Evolutionary conservation across 1,140 invertebrate genomes (phyloP), one percentile per base, ranked within the genome.

Genomic region (Lineus longissimus): DNA sequence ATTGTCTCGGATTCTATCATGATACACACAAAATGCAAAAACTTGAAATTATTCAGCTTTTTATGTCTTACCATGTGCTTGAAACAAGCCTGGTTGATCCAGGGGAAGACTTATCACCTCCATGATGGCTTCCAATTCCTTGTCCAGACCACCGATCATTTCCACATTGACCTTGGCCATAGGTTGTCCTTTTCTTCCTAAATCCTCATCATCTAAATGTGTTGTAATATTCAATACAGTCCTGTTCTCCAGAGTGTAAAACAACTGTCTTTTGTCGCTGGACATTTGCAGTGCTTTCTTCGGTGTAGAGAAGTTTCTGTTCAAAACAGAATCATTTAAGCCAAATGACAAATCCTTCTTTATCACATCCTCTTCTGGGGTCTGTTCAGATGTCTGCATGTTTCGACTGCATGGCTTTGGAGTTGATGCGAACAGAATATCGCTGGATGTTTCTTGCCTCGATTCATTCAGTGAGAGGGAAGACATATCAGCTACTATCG

Each of bases 91-190:
- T 43, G 73, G 67, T 25, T 62, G 58, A 9, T 65, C 47, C 15
- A 75, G 41, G 6, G 72, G 73, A 15, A 72, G 59, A 30, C 72
- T 54, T 19, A 76, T 61, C 62, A 72, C 73, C 45, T 76, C 75
- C 55, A 61, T 66, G 27, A 76, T 47, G 4, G 58, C 15, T n/a
- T 62, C 51, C 4, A 77, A 73, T 59, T 77, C 73, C 27, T 62
- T 55, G 33, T 56, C 56, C 59, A 76, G 59, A 9, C 75, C 75
- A 41, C 74, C 75, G 40, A 77, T 66, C 41, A 51, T 55, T 25
- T 63, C 29, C 60, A 73, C 75, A 6, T 40, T 66, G 17, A 74
- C 64, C 55, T 60, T 36, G 33, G 15, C 33, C 33, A 7, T 15
- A 7, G 33, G 56, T 25, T 45, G 47, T 51, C 25, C 9, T 1